Base-by-base conservation (phyloP, 2,113 vertebrate species). In the Embiotoca jacksoni region DNA sequence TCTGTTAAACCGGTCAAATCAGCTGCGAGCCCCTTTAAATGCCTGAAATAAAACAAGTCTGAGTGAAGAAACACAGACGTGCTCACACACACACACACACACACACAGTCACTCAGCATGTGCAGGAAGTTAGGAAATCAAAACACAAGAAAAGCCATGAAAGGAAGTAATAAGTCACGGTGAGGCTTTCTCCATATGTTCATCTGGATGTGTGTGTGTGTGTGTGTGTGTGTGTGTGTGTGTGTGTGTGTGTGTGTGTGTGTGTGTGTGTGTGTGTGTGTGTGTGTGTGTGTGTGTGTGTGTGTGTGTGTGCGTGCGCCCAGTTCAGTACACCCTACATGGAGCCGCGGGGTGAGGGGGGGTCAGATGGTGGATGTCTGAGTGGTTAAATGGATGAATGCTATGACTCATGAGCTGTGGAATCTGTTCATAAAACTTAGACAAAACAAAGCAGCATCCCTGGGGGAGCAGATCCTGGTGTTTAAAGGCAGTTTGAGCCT, bases 381-480 rank as follows among this genome's bases (percentile, higher is more conserved):
- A 58, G 44, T 52, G 44, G 54, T 80, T 78, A 80, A 78, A 70
- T 55, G 71, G 37, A 67, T 80, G n/a, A 84, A 62, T 55, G 54
- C 70, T 33, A 65, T 92, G 86, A 91, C 72, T 89, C 80, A 85
- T 23, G 35, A 36, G 0, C 64, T 77, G 16, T 57, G 84, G 85
- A 89, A 90, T 91, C 49, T 85, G 10, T 77, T 78, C 57, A 79
- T 61, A 73, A 88, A 64, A 84, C 69, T 6, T 30, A 58, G 59
- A 73, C 36, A 64, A 86, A 83, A 72, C 62, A 78, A 41, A 80
- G 46, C 55, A 31, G 37, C 37, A 47, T 58, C 68, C 60, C 44
- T 49, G 30, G 37, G 63, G 39, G 59, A 55, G 35, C 61, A 74
- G 44, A 75, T 44, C 32, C 32, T 58, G 46, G 5, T 30, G 6